Conservation (phyloP, 1,140 invertebrate species). For the Heliconius eleuchia region DNA sequence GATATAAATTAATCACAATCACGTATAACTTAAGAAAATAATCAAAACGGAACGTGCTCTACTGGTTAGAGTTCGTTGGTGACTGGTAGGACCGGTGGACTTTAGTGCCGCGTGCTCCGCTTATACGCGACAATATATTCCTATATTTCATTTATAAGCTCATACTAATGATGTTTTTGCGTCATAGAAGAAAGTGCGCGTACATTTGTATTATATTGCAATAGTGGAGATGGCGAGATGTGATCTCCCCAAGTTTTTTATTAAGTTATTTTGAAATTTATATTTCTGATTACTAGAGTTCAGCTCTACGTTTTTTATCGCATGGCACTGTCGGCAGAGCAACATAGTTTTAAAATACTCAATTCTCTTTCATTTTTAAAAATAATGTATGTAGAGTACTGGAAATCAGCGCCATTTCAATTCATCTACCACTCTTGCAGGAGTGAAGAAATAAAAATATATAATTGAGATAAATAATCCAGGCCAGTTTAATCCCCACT, state of each 20-base stretch:
- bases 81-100: conserved; percentile 18
- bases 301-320: too few species aligned
- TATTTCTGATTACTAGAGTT: not conserved
- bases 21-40: not conserved
- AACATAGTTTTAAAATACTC: too few species aligned
- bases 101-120: conserved; percentile 23
- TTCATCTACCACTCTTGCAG: too few species aligned
- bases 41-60: conserved; percentile 14
- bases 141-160: conserved; percentile 36
- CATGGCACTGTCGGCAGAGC: too few species aligned
- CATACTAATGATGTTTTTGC: conserved; percentile 35
- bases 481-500: too few species aligned
- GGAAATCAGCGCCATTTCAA: too few species aligned
- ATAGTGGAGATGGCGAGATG: not conserved
- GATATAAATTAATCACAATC: not conserved
- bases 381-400: too few species aligned
- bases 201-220: conserved; percentile 28
- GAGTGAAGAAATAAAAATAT: too few species aligned
- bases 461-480: too few species aligned
- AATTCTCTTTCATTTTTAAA: too few species aligned
- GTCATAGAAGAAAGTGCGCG: conserved; percentile 40
- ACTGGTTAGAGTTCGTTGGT: conserved; percentile 13
- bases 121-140: conserved; percentile 20
- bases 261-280: not conserved
- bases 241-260: not conserved